phyloP scores from a whole-genome alignment of 2,113 vertebrate species.

The Rhabdomys dilectus region DNA sequence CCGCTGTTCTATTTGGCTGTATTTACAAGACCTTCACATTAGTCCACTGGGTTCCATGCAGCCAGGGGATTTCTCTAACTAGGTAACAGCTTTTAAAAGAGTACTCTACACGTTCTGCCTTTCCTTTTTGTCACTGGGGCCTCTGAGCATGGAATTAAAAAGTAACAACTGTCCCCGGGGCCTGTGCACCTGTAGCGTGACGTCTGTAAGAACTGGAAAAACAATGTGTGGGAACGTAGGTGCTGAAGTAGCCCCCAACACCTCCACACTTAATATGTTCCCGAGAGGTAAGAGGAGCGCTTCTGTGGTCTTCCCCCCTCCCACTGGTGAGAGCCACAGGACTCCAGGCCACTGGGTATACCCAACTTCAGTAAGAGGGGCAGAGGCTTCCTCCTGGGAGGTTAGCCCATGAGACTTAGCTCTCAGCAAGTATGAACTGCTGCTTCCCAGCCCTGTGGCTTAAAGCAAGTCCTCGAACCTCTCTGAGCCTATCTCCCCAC shows the following conservation, averaged over 20 bases:
- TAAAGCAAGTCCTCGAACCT: not conserved
- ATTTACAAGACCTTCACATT: conserved; percentile 31
- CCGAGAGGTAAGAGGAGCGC: not conserved
- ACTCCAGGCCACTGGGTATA: not conserved
- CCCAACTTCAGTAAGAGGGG: not conserved
- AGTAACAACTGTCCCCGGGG: not conserved
- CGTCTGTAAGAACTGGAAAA: conserved; percentile 3
- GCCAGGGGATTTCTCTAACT: conserved; percentile 72
- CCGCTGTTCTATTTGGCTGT: conserved; percentile 30
- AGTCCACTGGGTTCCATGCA: conserved; percentile 40
- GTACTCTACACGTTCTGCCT: conserved; percentile 41
- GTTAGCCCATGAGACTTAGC: not conserved
- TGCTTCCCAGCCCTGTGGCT: not conserved
- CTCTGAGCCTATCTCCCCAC: not conserved
- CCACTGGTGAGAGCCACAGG: not conserved
- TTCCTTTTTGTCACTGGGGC: conserved; percentile 52
- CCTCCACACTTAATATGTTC: not conserved
- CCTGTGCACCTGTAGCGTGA: not conserved
- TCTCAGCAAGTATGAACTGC: not conserved
- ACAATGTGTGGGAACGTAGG: not conserved
- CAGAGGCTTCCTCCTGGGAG: not conserved
- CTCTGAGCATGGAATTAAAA: conserved; percentile 50
- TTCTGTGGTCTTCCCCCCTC: not conserved
- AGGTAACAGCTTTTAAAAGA: conserved; percentile 63
- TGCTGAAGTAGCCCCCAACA: not conserved